Conservation (phyloP, 2,797 vertebrate genomes). For the Gymnoscopelus microlampas region DNA sequence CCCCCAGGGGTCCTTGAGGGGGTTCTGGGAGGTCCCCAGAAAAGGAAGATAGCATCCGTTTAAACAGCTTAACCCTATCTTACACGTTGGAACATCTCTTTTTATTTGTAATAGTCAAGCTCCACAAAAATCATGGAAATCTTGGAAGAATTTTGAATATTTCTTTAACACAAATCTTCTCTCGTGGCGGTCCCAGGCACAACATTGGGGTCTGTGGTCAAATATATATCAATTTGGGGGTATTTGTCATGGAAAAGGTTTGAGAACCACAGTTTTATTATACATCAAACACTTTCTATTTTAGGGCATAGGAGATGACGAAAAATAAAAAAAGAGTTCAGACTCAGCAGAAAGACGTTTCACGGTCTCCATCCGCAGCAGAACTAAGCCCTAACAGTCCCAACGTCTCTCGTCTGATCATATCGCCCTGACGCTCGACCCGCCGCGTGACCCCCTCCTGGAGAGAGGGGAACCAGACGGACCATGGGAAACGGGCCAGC, state of each 20-base stretch:
- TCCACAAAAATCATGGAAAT: too few species aligned
- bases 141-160: too few species aligned
- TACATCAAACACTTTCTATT: slow-evolving; percentile 35
- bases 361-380: slow-evolving; percentile 47
- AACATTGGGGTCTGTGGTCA: too few species aligned
- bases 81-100: too few species aligned
- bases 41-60: too few species aligned
- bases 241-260: background rate
- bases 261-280: slow-evolving; percentile 10
- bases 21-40: too few species aligned
- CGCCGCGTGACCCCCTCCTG: slow-evolving; percentile 32
- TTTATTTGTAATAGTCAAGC: too few species aligned
- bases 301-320: background rate
- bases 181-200: too few species aligned
- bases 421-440: slow-evolving; percentile 50
- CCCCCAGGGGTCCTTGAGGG: too few species aligned
- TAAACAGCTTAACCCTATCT: too few species aligned
- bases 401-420: slow-evolving; percentile 67
- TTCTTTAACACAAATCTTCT: too few species aligned
- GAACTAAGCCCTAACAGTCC: slow-evolving; percentile 63
- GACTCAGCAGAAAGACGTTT: slow-evolving; percentile 36
- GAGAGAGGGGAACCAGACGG: slow-evolving; percentile 27
- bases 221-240: too few species aligned
- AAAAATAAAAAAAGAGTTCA: slow-evolving; percentile 32
- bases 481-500: slow-evolving; percentile 40